These are phyloP conservation scores for Naso thynnoides DNA, from an alignment of 2,797 vertebrate species.

Conservation along the genomic window DNA sequence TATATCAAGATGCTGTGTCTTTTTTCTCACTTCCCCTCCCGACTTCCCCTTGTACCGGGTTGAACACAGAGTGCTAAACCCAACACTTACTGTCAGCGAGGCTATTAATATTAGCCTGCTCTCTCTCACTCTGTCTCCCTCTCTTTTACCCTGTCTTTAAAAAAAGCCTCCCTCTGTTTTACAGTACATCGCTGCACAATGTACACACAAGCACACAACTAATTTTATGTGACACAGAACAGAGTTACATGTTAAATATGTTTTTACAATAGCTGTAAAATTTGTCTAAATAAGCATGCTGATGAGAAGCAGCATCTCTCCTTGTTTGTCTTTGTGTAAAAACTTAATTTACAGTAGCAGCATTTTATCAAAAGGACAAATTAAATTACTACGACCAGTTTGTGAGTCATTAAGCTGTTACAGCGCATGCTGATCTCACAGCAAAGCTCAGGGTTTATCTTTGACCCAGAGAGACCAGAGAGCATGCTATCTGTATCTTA, in stretches of 20 bases:
- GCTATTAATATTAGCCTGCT: slow-evolving; percentile 85
- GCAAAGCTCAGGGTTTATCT: slow-evolving; percentile 33
- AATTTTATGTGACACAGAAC: slow-evolving; percentile 1
- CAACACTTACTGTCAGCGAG: slow-evolving; percentile 85
- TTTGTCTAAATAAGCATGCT: neutral
- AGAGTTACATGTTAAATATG: neutral
- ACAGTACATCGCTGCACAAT: slow-evolving; percentile 43
- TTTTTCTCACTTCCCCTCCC: slow-evolving; percentile 86
- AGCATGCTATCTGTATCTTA: slow-evolving; percentile 23
- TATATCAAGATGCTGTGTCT: slow-evolving; percentile 80
- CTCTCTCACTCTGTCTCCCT: slow-evolving; percentile 41
- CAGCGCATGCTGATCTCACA: slow-evolving; percentile 20
- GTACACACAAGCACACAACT: slow-evolving; percentile 18
- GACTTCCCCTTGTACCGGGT: slow-evolving; percentile 85
- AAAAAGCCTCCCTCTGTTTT: slow-evolving; percentile 38
- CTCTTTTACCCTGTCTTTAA: slow-evolving; percentile 57
- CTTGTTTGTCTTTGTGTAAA: neutral
- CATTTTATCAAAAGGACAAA: slow-evolving; percentile 5
- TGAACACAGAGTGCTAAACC: slow-evolving; percentile 83
- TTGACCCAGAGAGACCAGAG: slow-evolving; percentile 7
- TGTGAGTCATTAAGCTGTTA: slow-evolving; percentile 9
- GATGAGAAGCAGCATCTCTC: neutral
- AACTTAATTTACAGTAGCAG: neutral
- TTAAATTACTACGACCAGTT: slow-evolving; percentile 19
- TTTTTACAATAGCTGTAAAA: neutral